phyloP scores from a whole-genome alignment of 2,888 invertebrate species.

The Apodemia mormo region DNA sequence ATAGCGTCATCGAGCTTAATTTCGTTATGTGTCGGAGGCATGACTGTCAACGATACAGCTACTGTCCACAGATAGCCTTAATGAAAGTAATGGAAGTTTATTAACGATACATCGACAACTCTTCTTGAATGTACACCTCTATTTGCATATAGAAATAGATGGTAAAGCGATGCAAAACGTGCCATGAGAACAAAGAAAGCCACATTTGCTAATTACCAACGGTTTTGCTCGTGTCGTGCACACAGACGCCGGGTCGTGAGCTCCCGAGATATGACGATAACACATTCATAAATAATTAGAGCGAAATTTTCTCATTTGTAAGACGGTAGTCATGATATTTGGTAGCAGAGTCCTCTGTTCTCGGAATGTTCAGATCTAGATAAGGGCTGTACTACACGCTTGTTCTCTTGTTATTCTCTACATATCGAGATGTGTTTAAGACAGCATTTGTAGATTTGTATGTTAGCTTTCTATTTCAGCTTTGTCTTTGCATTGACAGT shows the following conservation, averaged over 20 bases:
- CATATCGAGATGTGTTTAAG: slow-evolving; percentile 40
- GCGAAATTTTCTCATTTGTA: slow-evolving; percentile 82
- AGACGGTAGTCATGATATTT: slow-evolving; percentile 81
- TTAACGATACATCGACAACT: slow-evolving; percentile 72
- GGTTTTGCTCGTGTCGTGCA: slow-evolving; percentile 80
- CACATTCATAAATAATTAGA: slow-evolving; percentile 83
- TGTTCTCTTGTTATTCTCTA: slow-evolving; percentile 65
- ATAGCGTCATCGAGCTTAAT: slow-evolving; percentile 78
- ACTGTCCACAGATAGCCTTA: slow-evolving; percentile 76
- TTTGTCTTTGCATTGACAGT: neutral
- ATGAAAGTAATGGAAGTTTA: slow-evolving; percentile 81
- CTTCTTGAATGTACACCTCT: slow-evolving; percentile 57
- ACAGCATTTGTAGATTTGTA: slow-evolving; percentile 27
- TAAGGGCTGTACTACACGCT: slow-evolving; percentile 72
- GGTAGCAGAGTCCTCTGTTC: slow-evolving; percentile 74
- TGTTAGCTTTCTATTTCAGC: slow-evolving; percentile 19
- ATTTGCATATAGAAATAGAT: slow-evolving; percentile 68
- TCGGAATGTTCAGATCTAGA: slow-evolving; percentile 73
- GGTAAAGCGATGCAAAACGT: slow-evolving; percentile 67
- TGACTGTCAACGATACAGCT: slow-evolving; percentile 76
- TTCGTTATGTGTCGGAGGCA: slow-evolving; percentile 73
- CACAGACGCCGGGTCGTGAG: slow-evolving; percentile 79
- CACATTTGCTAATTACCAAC: slow-evolving; percentile 79
- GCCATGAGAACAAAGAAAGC: slow-evolving; percentile 81
- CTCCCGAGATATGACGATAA: slow-evolving; percentile 79